Base-by-base conservation (phyloP, 2,797 vertebrate genomes). In the Naso thynnoides region DNA sequence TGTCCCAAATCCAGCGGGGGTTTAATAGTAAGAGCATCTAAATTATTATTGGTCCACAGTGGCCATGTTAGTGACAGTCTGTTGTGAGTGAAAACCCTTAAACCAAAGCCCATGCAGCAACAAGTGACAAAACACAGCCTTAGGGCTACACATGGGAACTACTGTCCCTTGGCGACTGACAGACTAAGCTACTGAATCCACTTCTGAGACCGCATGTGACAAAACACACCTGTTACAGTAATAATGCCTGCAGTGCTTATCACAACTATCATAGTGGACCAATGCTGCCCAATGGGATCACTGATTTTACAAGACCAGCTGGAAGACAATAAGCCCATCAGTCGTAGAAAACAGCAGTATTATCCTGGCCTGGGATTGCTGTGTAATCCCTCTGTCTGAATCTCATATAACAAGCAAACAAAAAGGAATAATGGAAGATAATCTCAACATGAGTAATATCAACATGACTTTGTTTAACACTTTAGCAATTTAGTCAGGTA, bases 361-460 rank as follows among this genome's bases (percentile, higher is more conserved):
- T 85, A 89, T 79, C 76, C 78, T 41, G 77, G 72, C 78, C 70
- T 70, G 70, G 67, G 79, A 87, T 85, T 78, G 79, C 54, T 38
- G 72, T 15, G 15, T 92, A 92, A 94, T 92, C 90, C 85, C 66
- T 72, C 73, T 42, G 81, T 88, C 83, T 79, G 84, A 87, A 89
- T 89, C 76, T 83, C 74, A 70, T 62, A 82, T 78, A 86, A 87
- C 78, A 89, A 85, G 76, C 85, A 91, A 89, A 92, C 79, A 86
- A 75, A 85, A 91, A 79, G 69, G 63, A 88, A 87, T 81, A 79
- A 78, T 76, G 63, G 70, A 88, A 79, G 61, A 85, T 92, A 89
- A 91, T 90, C 87, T 80, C 68, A 72, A 71, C 44, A 48, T 1
- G 56, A 56, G 36, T 79, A 76, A 88, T 81, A 60, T 71, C 81